A percentile compares a stretch with the other conserved stretches of the same genome.
Conservation (phyloP, 2,113 vertebrate species). For the Oreochromis niloticus region DNA sequence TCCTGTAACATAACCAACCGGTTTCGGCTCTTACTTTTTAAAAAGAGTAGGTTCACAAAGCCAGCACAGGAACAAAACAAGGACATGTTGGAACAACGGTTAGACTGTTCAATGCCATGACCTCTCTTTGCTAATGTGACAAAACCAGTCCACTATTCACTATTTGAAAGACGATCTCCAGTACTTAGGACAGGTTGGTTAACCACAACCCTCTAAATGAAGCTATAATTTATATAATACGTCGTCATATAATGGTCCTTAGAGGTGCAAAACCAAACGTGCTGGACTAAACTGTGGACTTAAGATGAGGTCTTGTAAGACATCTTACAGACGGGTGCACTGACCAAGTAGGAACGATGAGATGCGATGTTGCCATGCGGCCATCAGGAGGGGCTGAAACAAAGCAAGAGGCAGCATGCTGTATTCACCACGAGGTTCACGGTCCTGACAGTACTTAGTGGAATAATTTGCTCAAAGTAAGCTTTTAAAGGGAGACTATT, state of each 20-base stretch:
- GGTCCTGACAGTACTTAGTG: not conserved
- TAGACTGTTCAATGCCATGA: not conserved
- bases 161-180: not conserved
- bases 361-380: not conserved
- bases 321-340: not conserved
- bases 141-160: not conserved
- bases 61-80: not conserved
- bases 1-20: not conserved
- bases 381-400: slow-evolving; percentile 9
- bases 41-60: not conserved
- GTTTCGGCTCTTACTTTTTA: not conserved
- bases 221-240: not conserved
- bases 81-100: not conserved
- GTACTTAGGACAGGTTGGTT: not conserved
- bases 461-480: not conserved
- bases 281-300: not conserved
- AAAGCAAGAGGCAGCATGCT: not conserved
- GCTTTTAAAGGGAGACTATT: not conserved
- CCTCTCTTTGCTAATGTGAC: not conserved
- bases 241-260: not conserved
- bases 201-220: not conserved
- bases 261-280: not conserved
- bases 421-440: not conserved
- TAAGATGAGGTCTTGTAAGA: not conserved
- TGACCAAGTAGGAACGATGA: not conserved